Conservation (phyloP, 2,888 invertebrate species). For the Apodemia duryi region DNA sequence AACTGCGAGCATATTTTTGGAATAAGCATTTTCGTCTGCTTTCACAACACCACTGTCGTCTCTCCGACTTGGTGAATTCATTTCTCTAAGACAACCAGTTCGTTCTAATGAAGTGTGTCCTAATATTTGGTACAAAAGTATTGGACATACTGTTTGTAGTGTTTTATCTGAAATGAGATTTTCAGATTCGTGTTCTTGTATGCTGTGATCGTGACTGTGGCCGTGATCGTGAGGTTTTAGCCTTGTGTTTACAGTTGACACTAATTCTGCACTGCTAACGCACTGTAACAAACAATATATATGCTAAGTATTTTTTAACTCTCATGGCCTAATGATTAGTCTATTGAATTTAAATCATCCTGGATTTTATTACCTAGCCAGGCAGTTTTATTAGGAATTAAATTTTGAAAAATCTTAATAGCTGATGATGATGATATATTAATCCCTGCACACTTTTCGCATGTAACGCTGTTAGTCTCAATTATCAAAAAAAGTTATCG, state of each 20-base stretch:
- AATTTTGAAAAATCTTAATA: no score
- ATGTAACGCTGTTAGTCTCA: no score
- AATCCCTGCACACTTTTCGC: no score
- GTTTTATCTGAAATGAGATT: conserved; percentile 48
- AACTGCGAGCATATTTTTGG: conserved; percentile 75
- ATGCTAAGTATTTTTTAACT: neutral
- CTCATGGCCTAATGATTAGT: no score
- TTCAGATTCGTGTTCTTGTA: conserved; percentile 41
- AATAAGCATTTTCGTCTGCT: conserved; percentile 41
- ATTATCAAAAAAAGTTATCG: no score
- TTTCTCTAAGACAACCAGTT: conserved; percentile 76
- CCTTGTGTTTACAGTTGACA: conserved; percentile 61
- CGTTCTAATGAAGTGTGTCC: conserved; percentile 74
- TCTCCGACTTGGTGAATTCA: conserved; percentile 40
- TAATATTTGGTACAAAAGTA: conserved; percentile 82
- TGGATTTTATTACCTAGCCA: no score
- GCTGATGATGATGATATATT: no score
- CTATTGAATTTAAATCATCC: no score
- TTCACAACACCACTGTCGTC: conserved; percentile 27
- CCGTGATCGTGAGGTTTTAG: conserved; percentile 51
- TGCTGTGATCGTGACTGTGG: conserved; percentile 42
- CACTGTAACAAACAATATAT: conserved; percentile 53
- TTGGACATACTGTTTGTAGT: conserved; percentile 81
- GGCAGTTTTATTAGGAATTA: no score
- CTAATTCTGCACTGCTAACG: conserved; percentile 65